Percentiles rank a stretch among this genome's conserved stretches.
These are phyloP conservation scores for Vannuccia rotundouncinata DNA, from an alignment of 2,888 invertebrate species.

Conservation along the genomic window DNA sequence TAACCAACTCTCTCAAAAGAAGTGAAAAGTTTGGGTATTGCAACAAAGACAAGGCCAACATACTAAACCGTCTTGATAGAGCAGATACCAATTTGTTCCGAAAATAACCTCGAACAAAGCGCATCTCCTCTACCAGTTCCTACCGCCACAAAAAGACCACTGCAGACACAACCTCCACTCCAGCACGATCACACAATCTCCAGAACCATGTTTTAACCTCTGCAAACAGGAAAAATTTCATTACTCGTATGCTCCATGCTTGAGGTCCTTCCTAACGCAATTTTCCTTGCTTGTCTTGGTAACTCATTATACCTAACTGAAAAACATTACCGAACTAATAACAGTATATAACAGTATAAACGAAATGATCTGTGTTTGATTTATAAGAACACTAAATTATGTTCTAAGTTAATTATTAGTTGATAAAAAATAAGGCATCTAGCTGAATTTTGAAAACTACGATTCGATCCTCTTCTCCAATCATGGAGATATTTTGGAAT, in stretches of 20 bases:
- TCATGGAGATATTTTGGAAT: too few species aligned
- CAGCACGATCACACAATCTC: neutral
- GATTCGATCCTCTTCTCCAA: too few species aligned
- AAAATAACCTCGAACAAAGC: slow-evolving; percentile 21
- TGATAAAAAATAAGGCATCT: too few species aligned
- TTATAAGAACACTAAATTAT: too few species aligned
- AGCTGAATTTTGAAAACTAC: too few species aligned
- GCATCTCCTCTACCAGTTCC: slow-evolving; percentile 19
- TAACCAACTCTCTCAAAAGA: slow-evolving; percentile 4
- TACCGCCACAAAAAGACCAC: slow-evolving; percentile 9
- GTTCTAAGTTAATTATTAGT: too few species aligned
- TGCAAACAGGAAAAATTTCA: neutral
- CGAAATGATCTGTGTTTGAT: too few species aligned
- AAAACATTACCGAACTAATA: too few species aligned
- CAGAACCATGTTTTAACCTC: neutral
- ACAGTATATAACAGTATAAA: too few species aligned
- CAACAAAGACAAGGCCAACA: neutral
- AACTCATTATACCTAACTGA: too few species aligned
- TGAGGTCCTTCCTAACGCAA: neutral
- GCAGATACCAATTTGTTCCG: slow-evolving; percentile 10
- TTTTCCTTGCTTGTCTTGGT: neutral
- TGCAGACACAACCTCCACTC: neutral
- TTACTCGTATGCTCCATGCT: slow-evolving; percentile 16
- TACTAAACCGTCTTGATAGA: slow-evolving; percentile 5
- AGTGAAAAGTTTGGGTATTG: neutral